These are phyloP conservation scores for Frankliniella fusca DNA, from an alignment of 2,888 invertebrate genomes.

Conservation along the genomic window DNA sequence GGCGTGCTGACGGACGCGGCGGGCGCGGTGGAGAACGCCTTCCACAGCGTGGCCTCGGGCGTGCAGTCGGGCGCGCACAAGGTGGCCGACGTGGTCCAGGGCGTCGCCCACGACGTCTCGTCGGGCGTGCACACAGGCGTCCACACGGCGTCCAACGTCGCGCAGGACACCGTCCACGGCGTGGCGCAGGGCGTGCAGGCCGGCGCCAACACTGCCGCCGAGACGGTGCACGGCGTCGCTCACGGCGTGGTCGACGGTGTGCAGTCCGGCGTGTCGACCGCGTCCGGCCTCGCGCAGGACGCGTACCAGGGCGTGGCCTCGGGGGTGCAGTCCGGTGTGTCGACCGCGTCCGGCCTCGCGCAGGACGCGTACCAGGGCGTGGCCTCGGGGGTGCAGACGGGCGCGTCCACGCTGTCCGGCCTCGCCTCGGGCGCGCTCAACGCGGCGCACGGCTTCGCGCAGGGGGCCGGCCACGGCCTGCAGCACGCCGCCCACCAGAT, in stretches of 20 bases:
- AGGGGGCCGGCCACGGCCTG: neutral
- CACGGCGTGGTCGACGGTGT: neutral
- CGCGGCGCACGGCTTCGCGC: neutral
- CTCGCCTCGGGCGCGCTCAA: neutral
- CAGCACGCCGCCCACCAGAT: neutral
- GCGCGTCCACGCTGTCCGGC: neutral
- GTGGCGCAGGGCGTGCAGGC: neutral
- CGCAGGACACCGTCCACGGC: neutral
- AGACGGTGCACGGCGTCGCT: neutral
- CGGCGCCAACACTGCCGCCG: neutral
- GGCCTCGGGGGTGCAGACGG: neutral
- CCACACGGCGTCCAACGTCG: neutral
- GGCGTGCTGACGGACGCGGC: neutral
- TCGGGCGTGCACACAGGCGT: neutral
- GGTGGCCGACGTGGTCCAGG: neutral
- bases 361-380: constrained; percentile 9
- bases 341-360: neutral
- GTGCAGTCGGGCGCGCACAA: neutral
- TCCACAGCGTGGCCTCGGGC: neutral
- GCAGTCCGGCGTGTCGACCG: neutral
- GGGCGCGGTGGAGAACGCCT: neutral
- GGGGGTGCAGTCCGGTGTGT: neutral
- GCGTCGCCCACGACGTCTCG: neutral
- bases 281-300: neutral
- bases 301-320: neutral